These are phyloP conservation scores for Acanthosoma haemorrhoidale DNA, from an alignment of 2,888 invertebrate genomes.

Conservation along the genomic window DNA sequence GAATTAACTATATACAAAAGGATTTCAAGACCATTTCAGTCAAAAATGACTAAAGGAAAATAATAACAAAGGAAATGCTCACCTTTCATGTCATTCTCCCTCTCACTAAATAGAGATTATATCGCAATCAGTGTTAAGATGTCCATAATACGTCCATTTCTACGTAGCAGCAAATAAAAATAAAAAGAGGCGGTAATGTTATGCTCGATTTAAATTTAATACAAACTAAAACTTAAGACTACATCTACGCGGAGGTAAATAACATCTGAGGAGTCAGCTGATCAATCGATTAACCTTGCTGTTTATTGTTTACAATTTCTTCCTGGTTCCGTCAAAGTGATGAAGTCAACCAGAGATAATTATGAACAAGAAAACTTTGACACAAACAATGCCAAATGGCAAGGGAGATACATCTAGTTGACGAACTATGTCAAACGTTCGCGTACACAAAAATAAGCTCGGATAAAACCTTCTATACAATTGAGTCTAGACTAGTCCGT, in stretches of 20 bases:
- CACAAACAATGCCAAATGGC: too few relatives aligned
- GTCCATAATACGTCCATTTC: too few relatives aligned
- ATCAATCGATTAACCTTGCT: constrained; percentile 24
- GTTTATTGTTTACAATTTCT: constrained; percentile 23
- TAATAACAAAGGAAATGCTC: constrained; percentile 7
- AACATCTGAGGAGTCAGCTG: constrained; percentile 30
- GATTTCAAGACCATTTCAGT: too few relatives aligned
- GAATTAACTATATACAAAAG: too few relatives aligned
- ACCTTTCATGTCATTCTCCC: background rate
- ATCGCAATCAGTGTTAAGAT: too few relatives aligned
- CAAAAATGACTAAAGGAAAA: background rate
- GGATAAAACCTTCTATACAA: too few relatives aligned
- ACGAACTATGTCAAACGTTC: too few relatives aligned
- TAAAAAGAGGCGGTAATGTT: background rate
- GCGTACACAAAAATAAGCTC: too few relatives aligned
- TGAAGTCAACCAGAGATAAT: too few relatives aligned
- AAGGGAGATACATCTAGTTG: too few relatives aligned
- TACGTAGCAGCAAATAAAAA: background rate
- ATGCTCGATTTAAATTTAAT: background rate
- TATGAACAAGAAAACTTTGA: too few relatives aligned
- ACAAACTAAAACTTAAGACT: background rate
- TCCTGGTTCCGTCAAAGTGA: constrained; percentile 11
- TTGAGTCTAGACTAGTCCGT: too few relatives aligned
- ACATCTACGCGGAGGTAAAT: constrained; percentile 25
- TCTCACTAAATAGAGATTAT: background rate